These are phyloP conservation scores for Stictonetta naevosa DNA, from an alignment of 2,113 vertebrate genomes.

Conservation along the genomic window DNA sequence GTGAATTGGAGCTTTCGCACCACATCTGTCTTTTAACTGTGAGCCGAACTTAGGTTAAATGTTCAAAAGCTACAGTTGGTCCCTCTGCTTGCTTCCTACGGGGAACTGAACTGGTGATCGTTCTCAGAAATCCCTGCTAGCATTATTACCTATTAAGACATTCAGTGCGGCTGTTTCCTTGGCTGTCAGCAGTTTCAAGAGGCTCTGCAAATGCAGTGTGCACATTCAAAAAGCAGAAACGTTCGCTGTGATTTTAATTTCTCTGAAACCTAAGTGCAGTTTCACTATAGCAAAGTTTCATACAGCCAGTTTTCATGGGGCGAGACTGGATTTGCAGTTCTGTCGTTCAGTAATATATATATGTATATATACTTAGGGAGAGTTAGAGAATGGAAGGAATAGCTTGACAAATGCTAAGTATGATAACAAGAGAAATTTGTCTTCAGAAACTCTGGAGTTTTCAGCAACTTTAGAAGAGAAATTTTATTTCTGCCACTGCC, in stretches of 20 bases:
- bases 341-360: not conserved
- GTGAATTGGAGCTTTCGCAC: conserved; percentile 26
- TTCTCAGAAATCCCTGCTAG: not conserved
- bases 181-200: not conserved
- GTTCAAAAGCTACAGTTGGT: not conserved
- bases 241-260: not conserved
- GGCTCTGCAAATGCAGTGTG: not conserved
- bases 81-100: not conserved
- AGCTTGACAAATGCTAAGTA: conserved; percentile 14
- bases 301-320: not conserved
- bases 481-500: not conserved
- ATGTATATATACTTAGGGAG: not conserved
- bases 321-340: conserved; percentile 27
- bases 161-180: not conserved
- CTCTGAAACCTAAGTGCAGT: not conserved
- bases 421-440: not conserved
- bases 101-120: not conserved
- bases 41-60: not conserved
- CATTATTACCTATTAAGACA: not conserved
- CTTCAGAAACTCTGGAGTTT: not conserved
- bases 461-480: conserved; percentile 4
- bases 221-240: not conserved
- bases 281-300: conserved; percentile 14
- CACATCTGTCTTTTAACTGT: not conserved
- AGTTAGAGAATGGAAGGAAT: conserved; percentile 3